These are phyloP conservation scores for Melangyna quadrimaculata DNA, from an alignment of 2,888 invertebrate species.

Conservation along the genomic window DNA sequence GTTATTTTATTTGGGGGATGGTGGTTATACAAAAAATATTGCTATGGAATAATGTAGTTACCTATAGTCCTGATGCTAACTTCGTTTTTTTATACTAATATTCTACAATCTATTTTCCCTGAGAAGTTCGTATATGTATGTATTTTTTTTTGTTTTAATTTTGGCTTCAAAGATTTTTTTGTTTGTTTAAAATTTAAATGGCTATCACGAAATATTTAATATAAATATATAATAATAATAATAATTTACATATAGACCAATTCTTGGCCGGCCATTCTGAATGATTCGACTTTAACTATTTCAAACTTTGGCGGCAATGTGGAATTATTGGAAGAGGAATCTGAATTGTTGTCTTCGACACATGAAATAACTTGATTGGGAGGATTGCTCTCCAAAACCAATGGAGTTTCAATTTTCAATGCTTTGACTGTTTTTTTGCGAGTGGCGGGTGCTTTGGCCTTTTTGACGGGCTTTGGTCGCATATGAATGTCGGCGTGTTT, in stretches of 20 bases:
- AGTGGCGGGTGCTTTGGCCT: constrained; percentile 32
- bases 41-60: constrained; percentile 36
- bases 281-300: constrained; percentile 57
- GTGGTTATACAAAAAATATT: not conserved
- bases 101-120: constrained; percentile 55
- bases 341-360: constrained; percentile 44
- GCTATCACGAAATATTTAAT: constrained; percentile 45
- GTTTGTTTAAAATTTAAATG: constrained; percentile 15
- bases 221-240: constrained; percentile 25
- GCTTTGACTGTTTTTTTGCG: constrained; percentile 45
- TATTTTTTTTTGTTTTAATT: constrained; percentile 19
- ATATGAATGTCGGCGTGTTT: constrained; percentile 91
- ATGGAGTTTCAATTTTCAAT: constrained; percentile 61
- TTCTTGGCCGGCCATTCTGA: constrained; percentile 38
- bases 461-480: constrained; percentile 78
- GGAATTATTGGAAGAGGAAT: constrained; percentile 36
- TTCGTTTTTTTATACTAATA: not conserved
- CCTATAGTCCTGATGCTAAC: constrained; percentile 45
- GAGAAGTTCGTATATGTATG: constrained; percentile 19
- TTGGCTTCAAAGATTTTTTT: constrained; percentile 50
- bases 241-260: constrained; percentile 56
- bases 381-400: constrained; percentile 32
- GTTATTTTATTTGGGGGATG: not conserved
- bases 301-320: constrained; percentile 46
- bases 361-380: constrained; percentile 26